Conservation (phyloP, 2,888 invertebrate genomes). For the Linnaemya vulpina region DNA sequence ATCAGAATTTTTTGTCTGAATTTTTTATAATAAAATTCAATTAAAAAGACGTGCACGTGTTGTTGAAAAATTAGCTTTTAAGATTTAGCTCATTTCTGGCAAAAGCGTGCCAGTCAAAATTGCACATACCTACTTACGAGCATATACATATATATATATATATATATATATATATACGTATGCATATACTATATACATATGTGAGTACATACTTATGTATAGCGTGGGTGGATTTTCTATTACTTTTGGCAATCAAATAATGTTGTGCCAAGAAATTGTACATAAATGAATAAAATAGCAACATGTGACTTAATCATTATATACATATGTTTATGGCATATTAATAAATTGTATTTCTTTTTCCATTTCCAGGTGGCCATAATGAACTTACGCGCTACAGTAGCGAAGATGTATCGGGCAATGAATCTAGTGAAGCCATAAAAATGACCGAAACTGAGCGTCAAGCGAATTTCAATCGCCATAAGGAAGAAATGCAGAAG, state of each 20-base stretch:
- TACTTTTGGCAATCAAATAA: neutral
- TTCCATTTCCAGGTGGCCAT: constrained; percentile 77
- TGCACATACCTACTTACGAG: neutral
- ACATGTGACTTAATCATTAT: neutral
- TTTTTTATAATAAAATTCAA: neutral
- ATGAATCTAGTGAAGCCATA: constrained; percentile 82
- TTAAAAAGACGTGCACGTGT: neutral
- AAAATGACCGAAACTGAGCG: constrained; percentile 83
- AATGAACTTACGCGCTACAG: constrained; percentile 82
- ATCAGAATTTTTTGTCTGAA: constrained; percentile 1
- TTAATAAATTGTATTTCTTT: constrained; percentile 13
- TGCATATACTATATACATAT: too few relatives aligned
- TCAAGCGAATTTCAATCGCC: constrained; percentile 86
- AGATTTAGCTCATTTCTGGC: constrained; percentile 15
- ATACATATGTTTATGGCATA: neutral
- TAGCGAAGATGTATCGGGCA: constrained; percentile 83
- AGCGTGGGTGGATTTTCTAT: constrained; percentile 2
- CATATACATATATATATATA: too few relatives aligned
- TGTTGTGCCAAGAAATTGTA: neutral
- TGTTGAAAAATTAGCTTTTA: constrained; percentile 14
- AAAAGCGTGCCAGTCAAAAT: constrained; percentile 20
- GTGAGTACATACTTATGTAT: too few relatives aligned
- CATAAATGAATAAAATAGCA: neutral
- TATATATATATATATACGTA: too few relatives aligned
- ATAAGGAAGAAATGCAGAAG: constrained; percentile 94